A percentile compares a stretch with the other conserved stretches of the same genome.
Evolutionary conservation across 2,888 invertebrate species (phyloP).

Genomic region (Chromoteleia sp.): DNA sequence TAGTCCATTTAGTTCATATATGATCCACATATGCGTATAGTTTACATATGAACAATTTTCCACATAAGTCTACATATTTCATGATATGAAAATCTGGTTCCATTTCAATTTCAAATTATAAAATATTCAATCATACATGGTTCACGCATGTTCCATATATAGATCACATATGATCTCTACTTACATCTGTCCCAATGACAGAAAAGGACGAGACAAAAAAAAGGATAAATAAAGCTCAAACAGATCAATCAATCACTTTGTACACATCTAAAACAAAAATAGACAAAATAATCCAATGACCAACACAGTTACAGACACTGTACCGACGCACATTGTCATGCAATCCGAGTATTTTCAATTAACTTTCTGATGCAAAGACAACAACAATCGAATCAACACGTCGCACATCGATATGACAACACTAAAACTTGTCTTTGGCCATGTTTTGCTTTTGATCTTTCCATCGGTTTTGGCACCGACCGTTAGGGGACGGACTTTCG

Average conservation of each 20-base stretch:
- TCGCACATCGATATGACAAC: slow-evolving; percentile 41
- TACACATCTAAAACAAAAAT: slow-evolving; percentile 53
- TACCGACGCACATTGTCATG: slow-evolving; percentile 60
- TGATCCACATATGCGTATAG: no score
- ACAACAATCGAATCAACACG: slow-evolving; percentile 50
- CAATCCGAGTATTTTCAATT: slow-evolving; percentile 40
- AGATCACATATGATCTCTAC: slow-evolving; percentile 13
- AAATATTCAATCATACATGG: neutral
- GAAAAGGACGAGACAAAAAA: slow-evolving; percentile 14
- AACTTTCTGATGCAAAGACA: slow-evolving; percentile 38
- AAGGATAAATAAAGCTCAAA: slow-evolving; percentile 7
- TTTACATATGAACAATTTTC: no score
- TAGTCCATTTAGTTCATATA: no score
- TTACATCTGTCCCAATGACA: slow-evolving; percentile 23
- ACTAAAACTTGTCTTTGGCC: slow-evolving; percentile 38
- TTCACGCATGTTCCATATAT: neutral
- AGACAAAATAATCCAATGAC: slow-evolving; percentile 39
- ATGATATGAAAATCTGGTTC: no score
- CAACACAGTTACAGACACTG: slow-evolving; percentile 54
- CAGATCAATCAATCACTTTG: slow-evolving; percentile 38
- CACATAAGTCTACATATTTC: neutral
- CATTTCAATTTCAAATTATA: neutral
- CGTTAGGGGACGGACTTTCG: slow-evolving; percentile 37
- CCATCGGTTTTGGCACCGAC: slow-evolving; percentile 3
- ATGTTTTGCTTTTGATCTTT: slow-evolving; percentile 24